Conservation (phyloP, 2,797 vertebrate species). For the Leptoclinus maculatus region DNA sequence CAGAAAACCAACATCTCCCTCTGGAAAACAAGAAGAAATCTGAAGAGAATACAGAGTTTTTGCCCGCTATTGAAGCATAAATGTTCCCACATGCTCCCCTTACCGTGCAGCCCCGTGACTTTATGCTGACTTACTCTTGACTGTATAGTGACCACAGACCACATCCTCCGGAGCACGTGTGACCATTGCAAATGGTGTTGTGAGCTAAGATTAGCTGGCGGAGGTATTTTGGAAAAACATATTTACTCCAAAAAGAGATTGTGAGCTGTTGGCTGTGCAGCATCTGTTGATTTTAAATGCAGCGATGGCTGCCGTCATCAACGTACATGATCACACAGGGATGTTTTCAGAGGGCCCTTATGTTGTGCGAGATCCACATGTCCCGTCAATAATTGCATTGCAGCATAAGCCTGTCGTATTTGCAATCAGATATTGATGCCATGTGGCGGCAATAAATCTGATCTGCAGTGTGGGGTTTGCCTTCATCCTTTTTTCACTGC, state of each 20-base stretch:
- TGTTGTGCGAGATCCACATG: slow-evolving; percentile 19
- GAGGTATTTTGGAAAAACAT: slow-evolving; percentile 43
- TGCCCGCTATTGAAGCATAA: slow-evolving; percentile 48
- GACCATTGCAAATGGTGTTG: slow-evolving; percentile 55
- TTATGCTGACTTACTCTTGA: slow-evolving; percentile 59
- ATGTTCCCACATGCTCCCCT: slow-evolving; percentile 71
- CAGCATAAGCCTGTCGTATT: slow-evolving; percentile 34
- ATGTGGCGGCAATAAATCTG: slow-evolving; percentile 21
- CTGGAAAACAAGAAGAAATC: slow-evolving; percentile 36
- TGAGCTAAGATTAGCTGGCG: slow-evolving; percentile 40
- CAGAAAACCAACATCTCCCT: slow-evolving; percentile 52
- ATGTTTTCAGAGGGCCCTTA: slow-evolving; percentile 16
- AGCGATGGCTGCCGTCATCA: slow-evolving; percentile 21
- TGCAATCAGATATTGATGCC: slow-evolving; percentile 31
- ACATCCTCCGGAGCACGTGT: slow-evolving; percentile 72
- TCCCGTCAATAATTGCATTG: slow-evolving; percentile 36
- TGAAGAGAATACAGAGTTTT: slow-evolving; percentile 36
- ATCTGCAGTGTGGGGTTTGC: slow-evolving; percentile 23
- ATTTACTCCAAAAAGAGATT: slow-evolving; percentile 18
- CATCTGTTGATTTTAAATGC: slow-evolving; percentile 21
- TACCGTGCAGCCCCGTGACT: slow-evolving; percentile 54
- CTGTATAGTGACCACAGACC: slow-evolving; percentile 78
- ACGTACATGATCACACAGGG: slow-evolving; percentile 11
- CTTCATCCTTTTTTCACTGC: slow-evolving; percentile 13
- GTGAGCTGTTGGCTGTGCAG: slow-evolving; percentile 7